These are phyloP conservation scores for Cryptus armator DNA, from an alignment of 2,888 invertebrate genomes.

Conservation along the genomic window DNA sequence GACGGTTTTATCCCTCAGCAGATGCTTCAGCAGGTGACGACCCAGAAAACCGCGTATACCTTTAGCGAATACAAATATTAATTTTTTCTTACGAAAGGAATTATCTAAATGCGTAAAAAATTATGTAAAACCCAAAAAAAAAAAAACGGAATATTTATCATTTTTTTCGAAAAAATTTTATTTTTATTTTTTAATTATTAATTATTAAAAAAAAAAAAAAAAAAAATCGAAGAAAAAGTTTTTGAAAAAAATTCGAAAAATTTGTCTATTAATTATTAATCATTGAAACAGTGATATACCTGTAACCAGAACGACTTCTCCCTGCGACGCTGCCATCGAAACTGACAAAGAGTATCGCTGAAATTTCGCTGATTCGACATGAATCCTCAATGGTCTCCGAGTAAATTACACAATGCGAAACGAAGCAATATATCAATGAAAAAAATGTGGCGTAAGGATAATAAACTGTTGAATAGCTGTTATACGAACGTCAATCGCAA, in stretches of 20 bases:
- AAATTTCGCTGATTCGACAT: constrained; percentile 24
- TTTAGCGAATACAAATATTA: constrained; percentile 69
- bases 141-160: too few relatives aligned
- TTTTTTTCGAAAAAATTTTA: too few relatives aligned
- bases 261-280: too few relatives aligned
- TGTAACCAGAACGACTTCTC: constrained; percentile 65
- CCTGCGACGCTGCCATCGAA: constrained; percentile 49
- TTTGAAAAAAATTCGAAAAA: too few relatives aligned
- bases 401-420: not conserved
- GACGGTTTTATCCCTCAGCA: constrained; percentile 86
- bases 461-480: constrained; percentile 4
- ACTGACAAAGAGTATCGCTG: constrained; percentile 27
- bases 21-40: constrained; percentile 87
- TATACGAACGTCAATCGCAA: constrained; percentile 5
- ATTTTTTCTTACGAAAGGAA: not conserved
- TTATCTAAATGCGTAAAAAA: too few relatives aligned
- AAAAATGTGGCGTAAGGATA: constrained; percentile 5
- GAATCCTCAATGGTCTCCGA: not conserved
- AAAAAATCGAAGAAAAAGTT: too few relatives aligned
- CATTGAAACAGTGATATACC: constrained; percentile 24
- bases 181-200: too few relatives aligned
- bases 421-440: constrained; percentile 23
- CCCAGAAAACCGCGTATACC: constrained; percentile 89
- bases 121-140: too few relatives aligned
- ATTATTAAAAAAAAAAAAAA: too few relatives aligned